Base-by-base conservation (phyloP, 2,888 invertebrate species). In the Neelides folsomi region DNA sequence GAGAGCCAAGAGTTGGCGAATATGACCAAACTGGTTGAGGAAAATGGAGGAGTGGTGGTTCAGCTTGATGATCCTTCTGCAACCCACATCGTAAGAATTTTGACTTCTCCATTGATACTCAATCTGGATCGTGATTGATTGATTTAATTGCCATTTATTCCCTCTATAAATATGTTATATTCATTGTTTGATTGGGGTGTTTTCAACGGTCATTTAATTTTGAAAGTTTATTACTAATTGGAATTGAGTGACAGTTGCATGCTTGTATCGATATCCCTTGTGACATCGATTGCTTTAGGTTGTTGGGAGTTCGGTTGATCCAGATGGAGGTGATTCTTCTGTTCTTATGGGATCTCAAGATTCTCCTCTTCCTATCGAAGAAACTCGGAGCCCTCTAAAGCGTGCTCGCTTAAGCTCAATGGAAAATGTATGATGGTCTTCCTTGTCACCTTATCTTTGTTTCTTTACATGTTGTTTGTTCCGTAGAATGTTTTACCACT, bases 1-100 rank as follows among this genome's bases (percentile, higher is more conserved):
- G 60, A 59, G 12, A 10, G 51, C 15, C 9, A 19, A 7, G 62
- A 63, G 44, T 53, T 55, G 40, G 34, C 52, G 10, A 55, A 59
- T 38, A 63, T 64, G 60, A 43, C 39, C 8, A 62, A 59, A 41
- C 42, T 61, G 1, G 60, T 63, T 8, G 55, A 54, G 40, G 59
- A 60, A 45, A 64, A 63, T 43, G 90, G 89, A 52, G 81, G 81
- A 57, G 77, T 81, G 56, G 80, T 83, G 56, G 79, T 79, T 41
- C 74, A 82, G 60, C 57, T 67, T 1, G 86, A 86, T 65, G 88
- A 90, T 76, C 78, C 83, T 16, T 79, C 80, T 68, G 89, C 88
- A 70, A 87, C 90, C 41, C 94, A 95, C 74, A 82, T 94, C 71
- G 92, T 95, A 76, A 83, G 85, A 79, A 37, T 3, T 10, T 19